These are phyloP conservation scores for Linurgus olivaceus DNA, from an alignment of 2,797 vertebrate genomes.

Conservation along the genomic window DNA sequence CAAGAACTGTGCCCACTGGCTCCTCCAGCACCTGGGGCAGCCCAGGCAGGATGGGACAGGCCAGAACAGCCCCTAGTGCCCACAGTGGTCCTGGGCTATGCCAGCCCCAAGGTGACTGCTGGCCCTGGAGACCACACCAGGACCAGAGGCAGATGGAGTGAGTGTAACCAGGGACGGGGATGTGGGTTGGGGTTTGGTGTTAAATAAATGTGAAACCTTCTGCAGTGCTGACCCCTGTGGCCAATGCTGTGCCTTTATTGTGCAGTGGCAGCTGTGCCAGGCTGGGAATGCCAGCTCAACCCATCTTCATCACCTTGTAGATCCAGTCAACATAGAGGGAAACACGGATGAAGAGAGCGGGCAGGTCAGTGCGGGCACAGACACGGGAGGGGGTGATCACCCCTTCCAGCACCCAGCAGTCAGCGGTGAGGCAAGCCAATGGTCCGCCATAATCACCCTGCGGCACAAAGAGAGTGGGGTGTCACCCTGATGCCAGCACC, in stretches of 20 bases:
- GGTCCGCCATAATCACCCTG: constrained; percentile 96
- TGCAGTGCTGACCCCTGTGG: accelerated
- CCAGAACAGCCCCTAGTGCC: not conserved
- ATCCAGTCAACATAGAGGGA: constrained; percentile 96
- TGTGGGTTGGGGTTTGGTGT: accelerated
- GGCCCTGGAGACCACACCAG: not conserved
- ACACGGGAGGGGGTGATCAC: constrained; percentile 93
- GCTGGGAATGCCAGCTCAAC: constrained; percentile 63
- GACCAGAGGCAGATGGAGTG: not conserved
- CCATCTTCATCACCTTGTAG: constrained; percentile 93
- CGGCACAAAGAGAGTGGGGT: accelerated
- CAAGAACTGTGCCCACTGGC: constrained; percentile 79
- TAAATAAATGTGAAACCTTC: not conserved
- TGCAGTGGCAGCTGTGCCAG: accelerated
- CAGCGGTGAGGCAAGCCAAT: constrained; percentile 88
- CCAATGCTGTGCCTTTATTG: not conserved
- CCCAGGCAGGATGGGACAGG: accelerated
- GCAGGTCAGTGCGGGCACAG: constrained; percentile 87
- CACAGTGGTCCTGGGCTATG: accelerated
- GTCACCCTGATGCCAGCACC: not conserved
- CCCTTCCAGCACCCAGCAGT: constrained; percentile 97
- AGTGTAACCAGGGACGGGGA: accelerated
- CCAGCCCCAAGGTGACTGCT: not conserved
- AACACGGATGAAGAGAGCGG: constrained; percentile 90
- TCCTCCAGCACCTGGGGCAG: constrained; percentile 73